These are phyloP conservation scores for Drosophila neonasuta DNA, from an alignment of 2,888 invertebrate genomes.

Conservation along the genomic window DNA sequence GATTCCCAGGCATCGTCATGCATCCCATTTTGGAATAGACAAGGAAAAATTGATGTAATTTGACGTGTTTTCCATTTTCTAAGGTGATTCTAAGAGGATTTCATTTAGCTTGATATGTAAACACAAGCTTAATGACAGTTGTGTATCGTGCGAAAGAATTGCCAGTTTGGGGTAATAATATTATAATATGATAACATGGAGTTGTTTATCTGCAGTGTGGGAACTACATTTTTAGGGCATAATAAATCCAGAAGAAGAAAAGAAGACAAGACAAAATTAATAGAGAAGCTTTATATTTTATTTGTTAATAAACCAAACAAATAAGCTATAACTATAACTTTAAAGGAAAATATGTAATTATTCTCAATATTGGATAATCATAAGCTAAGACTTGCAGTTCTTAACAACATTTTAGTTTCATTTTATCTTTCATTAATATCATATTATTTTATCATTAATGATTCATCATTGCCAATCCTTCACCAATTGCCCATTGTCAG, in stretches of 20 bases:
- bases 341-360: too few species aligned
- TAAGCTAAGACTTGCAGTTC: too few species aligned
- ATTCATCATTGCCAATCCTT: background rate
- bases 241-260: too few species aligned
- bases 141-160: constrained; percentile 4
- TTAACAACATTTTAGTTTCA: background rate
- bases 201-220: background rate
- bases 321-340: too few species aligned
- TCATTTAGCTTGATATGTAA: constrained; percentile 35
- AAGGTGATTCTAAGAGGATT: constrained; percentile 59
- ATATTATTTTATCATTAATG: background rate
- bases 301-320: too few species aligned
- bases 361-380: too few species aligned
- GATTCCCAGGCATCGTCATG: constrained; percentile 48
- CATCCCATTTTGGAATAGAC: constrained; percentile 34
- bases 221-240: background rate
- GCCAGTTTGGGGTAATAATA: background rate
- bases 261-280: too few species aligned
- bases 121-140: constrained; percentile 19
- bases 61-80: constrained; percentile 40
- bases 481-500: background rate
- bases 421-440: too few species aligned
- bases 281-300: too few species aligned
- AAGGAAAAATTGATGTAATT: constrained; percentile 47
- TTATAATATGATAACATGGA: background rate